These are phyloP conservation scores for Dromococcyx pavoninus DNA, from an alignment of 2,797 vertebrate species.

Conservation along the genomic window DNA sequence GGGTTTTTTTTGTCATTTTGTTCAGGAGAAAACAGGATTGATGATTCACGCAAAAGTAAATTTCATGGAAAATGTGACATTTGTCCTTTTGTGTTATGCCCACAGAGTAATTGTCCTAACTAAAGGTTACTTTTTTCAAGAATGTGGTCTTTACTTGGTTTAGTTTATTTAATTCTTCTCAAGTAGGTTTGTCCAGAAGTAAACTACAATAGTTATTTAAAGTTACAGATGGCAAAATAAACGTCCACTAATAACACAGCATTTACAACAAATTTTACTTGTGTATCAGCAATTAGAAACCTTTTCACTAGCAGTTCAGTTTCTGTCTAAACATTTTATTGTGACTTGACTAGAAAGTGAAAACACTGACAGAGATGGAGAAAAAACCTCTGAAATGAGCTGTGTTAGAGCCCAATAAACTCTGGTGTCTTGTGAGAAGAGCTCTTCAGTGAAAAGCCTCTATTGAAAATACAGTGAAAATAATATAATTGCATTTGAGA, in stretches of 20 bases:
- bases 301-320: background rate
- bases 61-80: constrained; percentile 63
- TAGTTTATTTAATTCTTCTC: constrained; percentile 45
- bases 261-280: background rate
- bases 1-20: constrained; percentile 7
- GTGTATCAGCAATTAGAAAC: background rate
- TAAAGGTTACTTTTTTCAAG: constrained; percentile 47
- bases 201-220: constrained; percentile 41
- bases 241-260: constrained; percentile 55
- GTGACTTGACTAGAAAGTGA: constrained; percentile 56
- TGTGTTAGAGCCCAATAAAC: constrained; percentile 42
- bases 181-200: background rate
- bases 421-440: constrained; percentile 55
- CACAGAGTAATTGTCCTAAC: constrained; percentile 55
- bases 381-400: constrained; percentile 57
- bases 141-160: constrained; percentile 6
- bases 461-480: constrained; percentile 76
- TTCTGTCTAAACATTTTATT: constrained; percentile 26
- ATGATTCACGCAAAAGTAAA: constrained; percentile 64
- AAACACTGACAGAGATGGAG: constrained; percentile 62
- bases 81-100: constrained; percentile 55
- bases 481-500: constrained; percentile 69
- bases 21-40: constrained; percentile 63
- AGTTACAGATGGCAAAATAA: background rate
- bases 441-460: constrained; percentile 65